A percentile compares a stretch with the other conserved stretches of the same genome.
Conservation (phyloP, 2,113 vertebrate species). For the Lates calcarifer region DNA sequence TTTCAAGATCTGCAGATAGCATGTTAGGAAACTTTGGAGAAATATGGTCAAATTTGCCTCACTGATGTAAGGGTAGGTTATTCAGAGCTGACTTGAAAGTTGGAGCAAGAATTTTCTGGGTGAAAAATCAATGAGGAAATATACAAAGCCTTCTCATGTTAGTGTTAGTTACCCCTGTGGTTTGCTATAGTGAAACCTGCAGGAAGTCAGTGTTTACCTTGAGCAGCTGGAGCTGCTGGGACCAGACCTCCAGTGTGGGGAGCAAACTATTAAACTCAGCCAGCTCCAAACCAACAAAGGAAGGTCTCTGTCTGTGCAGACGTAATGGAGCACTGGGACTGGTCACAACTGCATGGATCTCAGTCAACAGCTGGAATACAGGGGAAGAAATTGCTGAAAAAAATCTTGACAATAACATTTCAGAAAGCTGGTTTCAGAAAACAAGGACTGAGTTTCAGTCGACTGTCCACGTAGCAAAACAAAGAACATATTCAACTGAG, state of each 20-base stretch:
- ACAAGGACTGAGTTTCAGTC: neutral
- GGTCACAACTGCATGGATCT: constrained; percentile 83
- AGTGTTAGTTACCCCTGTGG: too few relatives aligned
- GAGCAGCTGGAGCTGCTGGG: constrained; percentile 87
- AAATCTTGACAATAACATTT: neutral
- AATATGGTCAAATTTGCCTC: too few relatives aligned
- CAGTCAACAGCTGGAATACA: constrained; percentile 83
- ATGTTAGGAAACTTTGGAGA: too few relatives aligned
- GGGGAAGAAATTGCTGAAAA: neutral
- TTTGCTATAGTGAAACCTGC: neutral
- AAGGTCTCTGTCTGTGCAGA: constrained; percentile 77
- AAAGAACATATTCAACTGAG: neutral
- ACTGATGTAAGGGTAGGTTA: neutral
- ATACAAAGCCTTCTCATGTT: too few relatives aligned
- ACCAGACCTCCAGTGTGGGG: constrained; percentile 89
- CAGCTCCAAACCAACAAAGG: constrained; percentile 47
- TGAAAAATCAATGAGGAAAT: too few relatives aligned
- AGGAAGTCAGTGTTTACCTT: constrained; percentile 79
- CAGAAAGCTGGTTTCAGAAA: neutral
- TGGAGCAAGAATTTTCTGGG: too few relatives aligned
- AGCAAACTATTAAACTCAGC: constrained; percentile 86
- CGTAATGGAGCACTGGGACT: constrained; percentile 80
- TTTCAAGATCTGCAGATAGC: too few relatives aligned
- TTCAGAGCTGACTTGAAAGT: neutral
- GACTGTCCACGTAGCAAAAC: too few relatives aligned